Percentiles rank a stretch among this genome's conserved stretches.
phyloP scores from a whole-genome alignment of 2,797 vertebrate species.

The Synanceia verrucosa region DNA sequence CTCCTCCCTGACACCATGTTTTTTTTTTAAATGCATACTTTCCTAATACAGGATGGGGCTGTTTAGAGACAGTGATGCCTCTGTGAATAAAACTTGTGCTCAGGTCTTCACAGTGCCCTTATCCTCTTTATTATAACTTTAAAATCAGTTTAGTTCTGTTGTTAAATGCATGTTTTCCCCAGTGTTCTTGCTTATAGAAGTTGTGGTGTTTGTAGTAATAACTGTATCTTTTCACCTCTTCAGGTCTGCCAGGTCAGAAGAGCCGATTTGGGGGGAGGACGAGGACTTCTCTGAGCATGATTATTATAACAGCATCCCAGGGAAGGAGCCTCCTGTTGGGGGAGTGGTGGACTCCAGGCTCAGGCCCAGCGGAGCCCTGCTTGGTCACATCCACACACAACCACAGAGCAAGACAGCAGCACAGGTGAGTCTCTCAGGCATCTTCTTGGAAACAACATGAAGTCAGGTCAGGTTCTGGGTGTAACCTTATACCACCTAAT shows the following conservation, averaged over 20 bases:
- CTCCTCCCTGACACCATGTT: background rate
- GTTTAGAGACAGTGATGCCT: too few species aligned
- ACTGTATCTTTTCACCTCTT: background rate
- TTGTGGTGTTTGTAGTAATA: background rate
- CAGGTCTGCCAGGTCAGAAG: constrained; percentile 85
- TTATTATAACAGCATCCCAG: constrained; percentile 98
- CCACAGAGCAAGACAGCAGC: constrained; percentile 70
- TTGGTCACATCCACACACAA: constrained; percentile 81
- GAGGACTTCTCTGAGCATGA: constrained; percentile 87
- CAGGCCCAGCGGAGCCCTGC: constrained; percentile 52
- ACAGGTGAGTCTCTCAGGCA: constrained; percentile 80
- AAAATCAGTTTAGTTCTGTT: background rate
- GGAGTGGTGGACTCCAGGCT: constrained; percentile 93
- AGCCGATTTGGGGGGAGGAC: constrained; percentile 87
- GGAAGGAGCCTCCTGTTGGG: constrained; percentile 94
- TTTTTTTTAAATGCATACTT: too few species aligned
- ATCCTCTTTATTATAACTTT: background rate
- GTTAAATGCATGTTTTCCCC: too few species aligned
- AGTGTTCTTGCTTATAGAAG: background rate
- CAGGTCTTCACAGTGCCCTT: too few species aligned
- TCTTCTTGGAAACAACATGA: too few species aligned
- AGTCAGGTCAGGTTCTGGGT: background rate
- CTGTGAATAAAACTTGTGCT: too few species aligned
- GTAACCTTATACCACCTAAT: background rate
- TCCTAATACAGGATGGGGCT: too few species aligned